Evolutionary conservation across 2,888 invertebrate species (phyloP).

Genomic region (Baccha elongata): DNA sequence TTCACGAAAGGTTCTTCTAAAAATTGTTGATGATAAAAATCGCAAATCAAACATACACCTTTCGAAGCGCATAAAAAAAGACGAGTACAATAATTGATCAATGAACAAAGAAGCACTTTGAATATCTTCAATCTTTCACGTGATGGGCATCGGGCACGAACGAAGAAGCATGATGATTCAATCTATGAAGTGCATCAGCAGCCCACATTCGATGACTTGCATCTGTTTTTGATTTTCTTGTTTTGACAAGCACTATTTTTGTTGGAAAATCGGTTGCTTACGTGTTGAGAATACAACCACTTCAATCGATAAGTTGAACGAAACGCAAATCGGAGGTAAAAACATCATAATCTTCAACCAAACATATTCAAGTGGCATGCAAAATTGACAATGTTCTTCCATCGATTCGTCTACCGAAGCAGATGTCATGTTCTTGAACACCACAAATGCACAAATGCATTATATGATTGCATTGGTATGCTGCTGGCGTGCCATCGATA

Average conservation of each 20-base stretch:
- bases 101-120: conserved; percentile 46
- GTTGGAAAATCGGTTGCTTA: conserved; percentile 40
- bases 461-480: conserved; percentile 31
- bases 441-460: too few species aligned
- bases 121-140: conserved; percentile 43
- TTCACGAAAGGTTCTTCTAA: conserved; percentile 51
- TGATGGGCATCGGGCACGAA: not conserved
- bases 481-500: conserved; percentile 62
- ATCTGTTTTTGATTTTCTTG: conserved; percentile 25
- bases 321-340: too few species aligned
- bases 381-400: conserved; percentile 62
- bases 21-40: conserved; percentile 69
- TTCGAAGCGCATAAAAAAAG: conserved; percentile 27
- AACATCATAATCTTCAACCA: too few species aligned
- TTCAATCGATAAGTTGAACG: conserved; percentile 59
- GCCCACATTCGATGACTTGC: conserved; percentile 69
- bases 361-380: conserved; percentile 7
- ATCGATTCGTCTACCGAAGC: too few species aligned
- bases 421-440: too few species aligned
- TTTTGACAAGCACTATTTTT: too few species aligned
- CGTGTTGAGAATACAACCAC: conserved; percentile 37
- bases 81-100: conserved; percentile 34
- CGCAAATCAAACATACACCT: conserved; percentile 61
- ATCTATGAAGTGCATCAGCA: conserved; percentile 65
- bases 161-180: conserved; percentile 44